Evolutionary conservation across 2,888 invertebrate genomes (phyloP).

Genomic region (Mamestra brassicae): DNA sequence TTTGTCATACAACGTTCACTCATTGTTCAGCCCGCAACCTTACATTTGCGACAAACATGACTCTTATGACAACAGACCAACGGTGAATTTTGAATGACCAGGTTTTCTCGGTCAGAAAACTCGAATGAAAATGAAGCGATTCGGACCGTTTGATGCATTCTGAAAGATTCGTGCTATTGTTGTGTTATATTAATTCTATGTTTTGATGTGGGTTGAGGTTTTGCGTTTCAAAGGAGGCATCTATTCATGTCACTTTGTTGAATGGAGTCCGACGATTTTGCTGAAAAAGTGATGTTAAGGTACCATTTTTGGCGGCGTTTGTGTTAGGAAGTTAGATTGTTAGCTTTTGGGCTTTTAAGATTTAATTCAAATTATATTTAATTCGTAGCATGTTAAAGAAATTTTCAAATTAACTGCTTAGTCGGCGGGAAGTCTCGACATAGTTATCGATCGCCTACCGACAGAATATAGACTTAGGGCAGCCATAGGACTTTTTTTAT

Average conservation of each 20-base stretch:
- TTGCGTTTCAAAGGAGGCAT: conserved; percentile 67
- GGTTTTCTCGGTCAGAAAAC: conserved; percentile 63
- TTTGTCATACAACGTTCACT: conserved; percentile 69
- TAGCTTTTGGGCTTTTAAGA: conserved; percentile 25
- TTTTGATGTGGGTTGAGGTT: conserved; percentile 76
- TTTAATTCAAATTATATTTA: conserved; percentile 2
- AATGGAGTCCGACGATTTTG: conserved; percentile 58
- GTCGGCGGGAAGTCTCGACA: no score
- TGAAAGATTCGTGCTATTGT: conserved; percentile 75
- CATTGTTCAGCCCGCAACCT: conserved; percentile 62
- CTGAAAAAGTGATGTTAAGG: conserved; percentile 47
- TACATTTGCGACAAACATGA: conserved; percentile 32
- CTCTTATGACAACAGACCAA: conserved; percentile 45
- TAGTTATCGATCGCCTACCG: no score
- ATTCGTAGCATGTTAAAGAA: background rate
- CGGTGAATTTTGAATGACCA: conserved; percentile 41
- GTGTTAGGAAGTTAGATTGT: conserved; percentile 23
- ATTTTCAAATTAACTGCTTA: background rate
- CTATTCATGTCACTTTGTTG: conserved; percentile 68
- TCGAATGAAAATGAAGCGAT: conserved; percentile 79
- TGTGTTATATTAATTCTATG: conserved; percentile 78
- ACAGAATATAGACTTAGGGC: no score
- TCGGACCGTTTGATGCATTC: conserved; percentile 78
- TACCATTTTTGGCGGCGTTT: conserved; percentile 36
- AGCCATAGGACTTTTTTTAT: no score